Evolutionary conservation across 2,888 invertebrate species (phyloP), one percentile per base, ranked within the genome.

Genomic region (Pegoplata infirma): DNA sequence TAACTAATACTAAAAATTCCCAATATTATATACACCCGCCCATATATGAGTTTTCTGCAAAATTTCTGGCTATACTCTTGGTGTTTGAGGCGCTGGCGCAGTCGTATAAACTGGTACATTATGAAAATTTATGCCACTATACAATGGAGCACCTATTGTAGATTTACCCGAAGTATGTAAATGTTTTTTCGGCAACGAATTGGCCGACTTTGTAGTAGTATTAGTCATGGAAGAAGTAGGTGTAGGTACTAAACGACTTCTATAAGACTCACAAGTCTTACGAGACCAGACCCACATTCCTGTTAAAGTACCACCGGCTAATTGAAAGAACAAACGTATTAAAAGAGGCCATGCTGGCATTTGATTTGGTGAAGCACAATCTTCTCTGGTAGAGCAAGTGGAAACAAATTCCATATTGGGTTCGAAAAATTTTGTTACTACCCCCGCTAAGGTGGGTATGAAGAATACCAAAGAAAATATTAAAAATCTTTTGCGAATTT

Each of bases 221-320:
- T 85, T 86, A 2, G 84, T 81, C 64, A 84, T 86, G 59, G 87
- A 85, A 4, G 87, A 86, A n/a, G 84, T 85, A 61, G 87, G 85
- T 56, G 86, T 84, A 14, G 86, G 83, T 3, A 86, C 86, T 32
- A 88, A 79, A 0, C 89, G 87, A 71, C 84, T 88, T 55, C 88
- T 86, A 73, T 89, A 89, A 12, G 89, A 89, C 21, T 89, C 88
- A 72, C 89, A 89, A 1, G 89, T 89, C 56, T 89, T 89, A 23
- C 89, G 86, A 2, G 90, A 89, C 89, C 89, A 89, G 14, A 89
- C 90, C 89, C 89, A 89, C 86, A 89, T 86, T 51, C 90, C 90
- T 12, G 89, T 89, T 0, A 89, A 72, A 0, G 89, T 87, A 47
- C 89, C 89, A 25, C 89, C 89, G 25, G 86, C 83, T 44, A 89